These are phyloP conservation scores for Leptodactylus fuscus DNA, from an alignment of 2,113 vertebrate genomes.

Conservation along the genomic window DNA sequence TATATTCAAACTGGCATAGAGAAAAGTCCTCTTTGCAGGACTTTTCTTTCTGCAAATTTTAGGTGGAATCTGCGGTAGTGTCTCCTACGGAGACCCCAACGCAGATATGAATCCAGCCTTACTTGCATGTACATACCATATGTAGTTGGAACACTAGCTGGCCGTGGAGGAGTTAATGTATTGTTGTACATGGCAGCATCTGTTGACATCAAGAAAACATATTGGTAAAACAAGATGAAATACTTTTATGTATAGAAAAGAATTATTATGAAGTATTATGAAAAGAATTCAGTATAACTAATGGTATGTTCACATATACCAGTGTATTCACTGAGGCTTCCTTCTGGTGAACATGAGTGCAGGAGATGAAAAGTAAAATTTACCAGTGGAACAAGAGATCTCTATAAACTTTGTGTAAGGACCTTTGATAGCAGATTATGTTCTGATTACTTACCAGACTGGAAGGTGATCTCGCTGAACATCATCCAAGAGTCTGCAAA, in stretches of 20 bases:
- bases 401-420: background rate
- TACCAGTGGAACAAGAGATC: background rate
- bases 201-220: constrained; percentile 65
- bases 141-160: constrained; percentile 77
- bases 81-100: no score
- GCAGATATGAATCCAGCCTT: no score
- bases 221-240: background rate
- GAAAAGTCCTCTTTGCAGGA: no score
- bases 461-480: constrained; percentile 97
- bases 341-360: no score
- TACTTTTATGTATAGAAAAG: background rate
- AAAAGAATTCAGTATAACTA: no score
- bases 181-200: constrained; percentile 95
- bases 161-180: constrained; percentile 76
- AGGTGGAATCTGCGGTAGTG: no score
- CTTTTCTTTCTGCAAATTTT: no score
- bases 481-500: constrained; percentile 93
- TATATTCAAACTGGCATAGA: no score
- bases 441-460: constrained; percentile 80
- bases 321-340: no score
- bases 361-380: background rate
- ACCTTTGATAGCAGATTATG: no score
- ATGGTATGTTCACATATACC: background rate
- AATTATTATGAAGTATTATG: no score
- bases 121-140: constrained; percentile 69